Evolutionary conservation across 1,140 invertebrate species (phyloP).

Genomic region (Drosophila ficusphila): DNA sequence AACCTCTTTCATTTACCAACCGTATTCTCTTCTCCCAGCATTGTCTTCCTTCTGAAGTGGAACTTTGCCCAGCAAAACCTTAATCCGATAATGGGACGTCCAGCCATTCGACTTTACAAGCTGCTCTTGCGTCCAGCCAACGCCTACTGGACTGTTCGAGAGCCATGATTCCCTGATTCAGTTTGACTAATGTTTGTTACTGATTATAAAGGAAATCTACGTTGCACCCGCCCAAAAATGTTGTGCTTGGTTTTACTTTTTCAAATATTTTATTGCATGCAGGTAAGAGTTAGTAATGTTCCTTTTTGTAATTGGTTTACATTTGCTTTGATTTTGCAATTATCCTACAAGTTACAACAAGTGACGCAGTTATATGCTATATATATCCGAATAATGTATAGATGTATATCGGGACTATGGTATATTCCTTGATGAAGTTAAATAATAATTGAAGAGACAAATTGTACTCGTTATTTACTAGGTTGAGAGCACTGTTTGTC

Average conservation of each 20-base stretch:
- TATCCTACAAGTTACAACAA: conserved; percentile 79
- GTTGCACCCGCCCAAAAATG: too few relatives aligned
- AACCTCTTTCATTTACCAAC: neutral
- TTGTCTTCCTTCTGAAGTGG: conserved; percentile 36
- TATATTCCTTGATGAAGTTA: conserved; percentile 37
- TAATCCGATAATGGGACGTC: conserved; percentile 5
- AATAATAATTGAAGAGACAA: conserved; percentile 49
- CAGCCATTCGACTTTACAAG: conserved; percentile 22
- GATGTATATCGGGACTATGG: conserved; percentile 37
- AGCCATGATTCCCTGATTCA: neutral
- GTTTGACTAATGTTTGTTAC: neutral
- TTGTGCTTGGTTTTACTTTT: conserved; percentile 20
- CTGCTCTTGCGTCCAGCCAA: conserved; percentile 17
- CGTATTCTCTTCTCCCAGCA: neutral
- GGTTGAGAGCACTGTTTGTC: conserved; percentile 45
- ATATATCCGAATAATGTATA: conserved; percentile 48
- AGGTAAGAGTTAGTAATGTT: conserved; percentile 74
- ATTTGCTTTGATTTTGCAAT: conserved; percentile 47
- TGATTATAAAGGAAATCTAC: too few relatives aligned
- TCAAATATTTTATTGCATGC: conserved; percentile 71
- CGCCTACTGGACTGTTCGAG: conserved; percentile 24
- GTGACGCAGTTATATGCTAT: conserved; percentile 69
- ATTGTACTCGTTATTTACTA: conserved; percentile 50
- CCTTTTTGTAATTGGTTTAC: conserved; percentile 49
- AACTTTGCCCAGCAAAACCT: neutral